phyloP scores from a whole-genome alignment of 2,113 vertebrate species.

The Lepisosteus osseus region DNA sequence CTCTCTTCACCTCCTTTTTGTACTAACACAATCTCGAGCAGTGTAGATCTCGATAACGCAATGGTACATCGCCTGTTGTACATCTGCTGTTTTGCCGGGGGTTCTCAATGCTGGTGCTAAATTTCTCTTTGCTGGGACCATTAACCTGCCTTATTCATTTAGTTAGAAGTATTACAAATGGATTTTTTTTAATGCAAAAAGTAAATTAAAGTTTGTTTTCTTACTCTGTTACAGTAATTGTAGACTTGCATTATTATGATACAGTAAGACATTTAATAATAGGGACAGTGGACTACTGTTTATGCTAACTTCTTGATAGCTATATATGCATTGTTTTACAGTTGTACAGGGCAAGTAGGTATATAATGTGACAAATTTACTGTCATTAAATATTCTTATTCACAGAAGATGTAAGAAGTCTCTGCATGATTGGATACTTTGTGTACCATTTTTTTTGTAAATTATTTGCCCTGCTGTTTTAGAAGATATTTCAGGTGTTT shows the following conservation, averaged over 20 bases:
- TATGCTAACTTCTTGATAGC: constrained; percentile 75
- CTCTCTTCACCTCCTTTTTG: constrained; percentile 48
- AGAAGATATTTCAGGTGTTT: constrained; percentile 82
- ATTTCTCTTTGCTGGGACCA: constrained; percentile 74
- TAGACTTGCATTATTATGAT: constrained; percentile 63
- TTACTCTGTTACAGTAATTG: constrained; percentile 81
- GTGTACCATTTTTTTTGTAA: constrained; percentile 83
- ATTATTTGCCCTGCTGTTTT: constrained; percentile 89
- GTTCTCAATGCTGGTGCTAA: constrained; percentile 72
- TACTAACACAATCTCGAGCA: constrained; percentile 70
- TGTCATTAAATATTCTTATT: constrained; percentile 83
- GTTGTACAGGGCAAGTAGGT: constrained; percentile 90
- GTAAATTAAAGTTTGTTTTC: constrained; percentile 68
- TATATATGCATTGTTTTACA: constrained; percentile 88
- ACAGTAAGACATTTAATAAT: constrained; percentile 72
- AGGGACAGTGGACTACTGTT: constrained; percentile 83
- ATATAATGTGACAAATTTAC: constrained; percentile 87
- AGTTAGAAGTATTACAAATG: constrained; percentile 59
- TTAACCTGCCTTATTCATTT: constrained; percentile 78
- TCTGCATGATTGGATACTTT: constrained; percentile 83
- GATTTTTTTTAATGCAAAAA: constrained; percentile 53
- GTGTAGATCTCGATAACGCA: constrained; percentile 72
- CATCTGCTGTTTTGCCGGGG: constrained; percentile 53
- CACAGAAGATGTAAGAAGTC: constrained; percentile 98
- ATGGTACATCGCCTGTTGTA: constrained; percentile 60